Percentiles rank a stretch among this genome's conserved stretches.
phyloP scores from a whole-genome alignment of 1,140 invertebrate genomes.

The Trichoplusia ni region DNA sequence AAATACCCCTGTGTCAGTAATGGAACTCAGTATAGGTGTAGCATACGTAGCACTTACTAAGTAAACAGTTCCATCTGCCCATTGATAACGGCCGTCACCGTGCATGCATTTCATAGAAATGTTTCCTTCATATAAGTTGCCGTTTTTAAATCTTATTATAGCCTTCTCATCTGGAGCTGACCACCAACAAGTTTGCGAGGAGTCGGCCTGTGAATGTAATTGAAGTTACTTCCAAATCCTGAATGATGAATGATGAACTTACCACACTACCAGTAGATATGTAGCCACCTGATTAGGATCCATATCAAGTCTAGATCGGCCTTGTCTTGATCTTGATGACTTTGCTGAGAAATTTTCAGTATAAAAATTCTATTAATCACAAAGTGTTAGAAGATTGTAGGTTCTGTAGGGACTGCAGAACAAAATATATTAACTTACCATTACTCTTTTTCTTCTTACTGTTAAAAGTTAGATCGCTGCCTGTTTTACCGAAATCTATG shows the following conservation, averaged over 20 bases:
- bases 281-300: slow-evolving; percentile 50
- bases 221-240: no score
- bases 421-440: slow-evolving; percentile 36
- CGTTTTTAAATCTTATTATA: slow-evolving; percentile 72
- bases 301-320: slow-evolving; percentile 55
- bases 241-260: no score
- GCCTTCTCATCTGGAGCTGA: slow-evolving; percentile 60
- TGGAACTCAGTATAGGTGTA: no score
- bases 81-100: slow-evolving; percentile 80
- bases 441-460: slow-evolving; percentile 58
- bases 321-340: slow-evolving; percentile 52
- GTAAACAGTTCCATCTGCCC: slow-evolving; percentile 81
- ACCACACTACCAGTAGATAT: not conserved
- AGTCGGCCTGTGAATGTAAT: not conserved
- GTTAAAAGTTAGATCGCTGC: slow-evolving; percentile 52
- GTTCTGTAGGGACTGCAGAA: no score
- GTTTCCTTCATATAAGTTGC: slow-evolving; percentile 74
- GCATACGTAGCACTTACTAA: slow-evolving; percentile 70
- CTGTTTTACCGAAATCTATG: slow-evolving; percentile 46
- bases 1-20: no score
- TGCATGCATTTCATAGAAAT: slow-evolving; percentile 80
- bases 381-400: no score
- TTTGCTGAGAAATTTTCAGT: slow-evolving; percentile 59
- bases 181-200: slow-evolving; percentile 49
- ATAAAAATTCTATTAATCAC: no score